Base-by-base conservation (phyloP, 1,140 invertebrate genomes). In the Maconellicoccus hirsutus region DNA sequence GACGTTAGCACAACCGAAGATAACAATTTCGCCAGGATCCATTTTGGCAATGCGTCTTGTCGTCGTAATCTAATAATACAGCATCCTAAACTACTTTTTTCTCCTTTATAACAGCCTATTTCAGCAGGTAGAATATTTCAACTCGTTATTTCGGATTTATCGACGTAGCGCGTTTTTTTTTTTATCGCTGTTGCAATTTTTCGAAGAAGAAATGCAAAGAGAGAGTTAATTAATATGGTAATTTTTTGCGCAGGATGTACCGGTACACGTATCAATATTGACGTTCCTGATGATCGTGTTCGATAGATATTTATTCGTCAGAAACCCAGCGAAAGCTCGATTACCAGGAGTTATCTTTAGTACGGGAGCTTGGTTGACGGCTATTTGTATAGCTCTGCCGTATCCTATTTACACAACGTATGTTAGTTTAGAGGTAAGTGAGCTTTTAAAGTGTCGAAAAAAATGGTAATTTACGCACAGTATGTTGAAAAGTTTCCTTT, bases 241-340 rank as follows among this genome's bases (percentile, higher is more conserved):
- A 26, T 66, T 27, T 14, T 71, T 70, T 70, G 27, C 79, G 22
- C 80, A 86, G 85, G 87, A 87, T 75, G 86, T 85, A 70, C 87
- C 87, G 0, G 77, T 87, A 66, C 86, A 89, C 76, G 85, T 86
- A 19, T 84, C 86, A 8, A 88, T 86, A 81, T 80, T 89, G 76
- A 88, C 86, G n/a, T 87, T 86, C 74, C 77, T 89, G 4, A 78
- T 88, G 74, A 87, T 89, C 66, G 86, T 86, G 29, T 84, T 85
- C 76, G 87, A 89, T 77, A 82, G 88, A 71, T 86, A 86, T 77
- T 80, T 86, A 29, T 81, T 84, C 74, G 79, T 88, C 3, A 80
- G 84, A 70, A 82, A 88, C 77, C 87, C 87, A 1, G 80, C 83
- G 39, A 85, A 84, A 77, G 82, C 83, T 6, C 81, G 87, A 38